Base-by-base conservation (phyloP, 1,140 invertebrate species). In the Calliphora vicina region DNA sequence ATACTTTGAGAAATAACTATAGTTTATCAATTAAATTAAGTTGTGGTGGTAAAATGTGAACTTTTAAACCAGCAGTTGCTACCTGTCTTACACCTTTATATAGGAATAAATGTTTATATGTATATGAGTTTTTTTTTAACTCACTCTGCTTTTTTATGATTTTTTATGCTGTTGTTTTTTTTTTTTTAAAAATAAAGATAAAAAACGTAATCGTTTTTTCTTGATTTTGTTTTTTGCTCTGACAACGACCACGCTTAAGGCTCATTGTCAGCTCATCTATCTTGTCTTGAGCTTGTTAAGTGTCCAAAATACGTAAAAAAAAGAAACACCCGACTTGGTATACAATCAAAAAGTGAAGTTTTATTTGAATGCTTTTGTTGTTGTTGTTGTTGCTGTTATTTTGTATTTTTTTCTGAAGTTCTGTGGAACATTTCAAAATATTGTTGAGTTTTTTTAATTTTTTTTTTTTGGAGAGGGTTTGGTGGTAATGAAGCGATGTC, bases 231-330 rank as follows among this genome's bases (percentile, higher is more conserved):
- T 20, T 25, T 12, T 23, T 13, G 35, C 12, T 25, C 74, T 78
- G 74, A 78, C 74, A 78, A 78, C 74, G 74, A 78, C 74, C 74
- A 78, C 74, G 35, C 74, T 78, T 78, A 20, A 78, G 74, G 74
- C 74, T 78, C 74, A 78, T 78, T 78, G 74, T 78, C 74, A 78
- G 74, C 74, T 78, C 74, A 78, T 78, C 74, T 78, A 43, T 78
- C 74, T 78, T 78, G 74, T 78, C 74, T 78, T 78, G 74, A 78
- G 35, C 74, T 78, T 78, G 74, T 78, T 78, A 78, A 78, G 74
- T 78, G 74, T 43, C 74, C 74, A 43, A 78, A 76, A 76, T 29
- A 76, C 13, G 15, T 1, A 76, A 76, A 17, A n/a, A 76, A 78
- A 23, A 78, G 20, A 50, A 20, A 78, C 35, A 78, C 35, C 17